Percentiles rank a stretch among this genome's conserved stretches.
Conservation (phyloP, 2,113 vertebrate species). For the Reinhardtius hippoglossoides region DNA sequence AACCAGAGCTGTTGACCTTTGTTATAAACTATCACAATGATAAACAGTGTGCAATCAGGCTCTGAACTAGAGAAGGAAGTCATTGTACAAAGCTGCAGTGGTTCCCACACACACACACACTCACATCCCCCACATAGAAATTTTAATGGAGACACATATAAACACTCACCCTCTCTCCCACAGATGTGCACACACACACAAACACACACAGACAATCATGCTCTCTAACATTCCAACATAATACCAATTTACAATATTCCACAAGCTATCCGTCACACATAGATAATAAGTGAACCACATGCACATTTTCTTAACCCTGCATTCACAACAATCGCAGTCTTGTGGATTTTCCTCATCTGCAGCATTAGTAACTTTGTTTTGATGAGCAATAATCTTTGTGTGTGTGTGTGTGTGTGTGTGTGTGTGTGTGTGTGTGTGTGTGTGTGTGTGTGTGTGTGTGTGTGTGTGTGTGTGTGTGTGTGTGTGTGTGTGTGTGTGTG, state of each 20-base stretch:
- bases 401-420: constrained; percentile 1
- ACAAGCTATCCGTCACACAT: constrained; percentile 10
- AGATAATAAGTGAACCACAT: not conserved
- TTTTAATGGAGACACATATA: not conserved
- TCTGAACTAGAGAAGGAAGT: constrained; percentile 33
- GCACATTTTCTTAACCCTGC: not conserved
- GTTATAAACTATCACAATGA: constrained; percentile 20
- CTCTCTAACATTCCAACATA: not conserved
- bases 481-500: constrained; percentile 3
- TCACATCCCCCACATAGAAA: not conserved
- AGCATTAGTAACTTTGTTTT: constrained; percentile 36
- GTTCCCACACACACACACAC: constrained; percentile 11
- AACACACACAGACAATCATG: not conserved
- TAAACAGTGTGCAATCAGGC: constrained; percentile 25
- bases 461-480: constrained; percentile 1
- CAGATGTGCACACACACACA: constrained; percentile 2
- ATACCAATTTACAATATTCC: constrained; percentile 4
- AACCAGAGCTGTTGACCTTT: constrained; percentile 33
- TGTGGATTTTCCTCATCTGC: constrained; percentile 21
- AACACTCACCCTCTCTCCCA: not conserved
- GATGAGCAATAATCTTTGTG: constrained; percentile 19
- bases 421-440: constrained; percentile 7
- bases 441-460: constrained; percentile 6
- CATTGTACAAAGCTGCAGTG: constrained; percentile 37
- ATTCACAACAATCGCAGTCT: constrained; percentile 1